Percentiles rank a stretch among this genome's conserved stretches.
Evolutionary conservation across 2,888 invertebrate genomes (phyloP).

Genomic region (Therioaphis trifolii): DNA sequence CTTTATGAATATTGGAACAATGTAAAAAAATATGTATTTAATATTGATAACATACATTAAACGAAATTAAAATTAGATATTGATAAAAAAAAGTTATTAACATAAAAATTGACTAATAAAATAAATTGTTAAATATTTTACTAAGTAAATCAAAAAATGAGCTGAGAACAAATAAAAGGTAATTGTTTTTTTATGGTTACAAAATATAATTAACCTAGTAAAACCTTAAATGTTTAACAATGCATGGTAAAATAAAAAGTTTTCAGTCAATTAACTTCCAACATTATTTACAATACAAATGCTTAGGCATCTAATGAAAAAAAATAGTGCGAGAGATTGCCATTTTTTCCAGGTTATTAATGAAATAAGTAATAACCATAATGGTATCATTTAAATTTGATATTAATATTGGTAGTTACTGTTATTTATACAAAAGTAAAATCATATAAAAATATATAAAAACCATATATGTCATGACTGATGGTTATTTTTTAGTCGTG

Average conservation of each 20-base stretch:
- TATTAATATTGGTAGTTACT: not conserved
- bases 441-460: not conserved
- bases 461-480: not conserved
- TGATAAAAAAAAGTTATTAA: conserved; percentile 21
- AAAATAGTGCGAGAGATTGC: not conserved
- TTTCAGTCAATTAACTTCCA: conserved; percentile 25
- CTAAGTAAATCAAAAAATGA: conserved; percentile 10
- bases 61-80: conserved; percentile 8
- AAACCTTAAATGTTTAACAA: not conserved
- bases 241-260: not conserved
- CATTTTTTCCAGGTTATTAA: not conserved
- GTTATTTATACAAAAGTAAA: not conserved
- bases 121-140: not conserved
- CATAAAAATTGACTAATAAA: not conserved
- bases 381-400: not conserved
- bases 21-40: not conserved
- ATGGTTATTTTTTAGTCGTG: conserved; percentile 18
- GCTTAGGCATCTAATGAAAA: not conserved
- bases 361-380: not conserved
- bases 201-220: not conserved
- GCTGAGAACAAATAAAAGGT: not conserved
- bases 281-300: conserved; percentile 17
- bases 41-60: conserved; percentile 10
- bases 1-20: conserved; percentile 4
- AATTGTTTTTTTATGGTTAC: not conserved